These are phyloP conservation scores for Botrylloides violaceus DNA, from an alignment of 23 tunicate genomes.

Conservation along the genomic window DNA sequence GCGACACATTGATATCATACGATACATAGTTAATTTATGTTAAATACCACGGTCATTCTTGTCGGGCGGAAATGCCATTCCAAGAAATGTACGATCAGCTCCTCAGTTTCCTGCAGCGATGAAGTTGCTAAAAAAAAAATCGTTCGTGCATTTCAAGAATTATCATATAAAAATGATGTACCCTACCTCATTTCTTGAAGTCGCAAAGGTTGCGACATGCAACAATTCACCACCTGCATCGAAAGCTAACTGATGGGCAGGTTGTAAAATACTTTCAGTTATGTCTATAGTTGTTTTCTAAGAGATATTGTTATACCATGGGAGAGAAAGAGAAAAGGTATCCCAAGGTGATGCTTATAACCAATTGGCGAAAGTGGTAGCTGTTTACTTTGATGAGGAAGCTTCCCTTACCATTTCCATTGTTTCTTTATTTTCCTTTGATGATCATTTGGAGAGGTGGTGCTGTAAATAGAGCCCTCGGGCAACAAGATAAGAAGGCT, in stretches of 20 bases:
- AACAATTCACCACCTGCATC: neutral
- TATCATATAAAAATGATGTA: too few species aligned
- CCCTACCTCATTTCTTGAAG: too few species aligned
- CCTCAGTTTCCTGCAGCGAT: too few species aligned
- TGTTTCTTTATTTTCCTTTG: constrained; percentile 16
- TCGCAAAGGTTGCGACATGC: too few species aligned
- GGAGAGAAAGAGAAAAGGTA: neutral
- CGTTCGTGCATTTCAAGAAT: too few species aligned
- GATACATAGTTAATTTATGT: too few species aligned
- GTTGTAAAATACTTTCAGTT: neutral
- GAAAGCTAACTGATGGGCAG: neutral
- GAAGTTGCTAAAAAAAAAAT: too few species aligned
- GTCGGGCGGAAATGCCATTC: too few species aligned
- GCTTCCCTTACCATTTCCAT: neutral
- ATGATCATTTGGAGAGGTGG: constrained; percentile 10
- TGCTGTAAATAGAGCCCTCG: neutral
- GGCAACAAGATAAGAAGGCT: neutral
- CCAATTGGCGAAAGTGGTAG: constrained; percentile 2
- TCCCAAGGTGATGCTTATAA: constrained; percentile 3
- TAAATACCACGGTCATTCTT: too few species aligned
- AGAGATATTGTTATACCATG: neutral
- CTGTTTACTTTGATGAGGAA: constrained; percentile 1
- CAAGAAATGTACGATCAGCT: too few species aligned
- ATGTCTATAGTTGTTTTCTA: neutral
- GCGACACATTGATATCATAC: too few species aligned